A percentile compares a stretch with the other conserved stretches of the same genome.
Evolutionary conservation across 2,113 vertebrate genomes (phyloP).

Genomic region (Cololabis saira): DNA sequence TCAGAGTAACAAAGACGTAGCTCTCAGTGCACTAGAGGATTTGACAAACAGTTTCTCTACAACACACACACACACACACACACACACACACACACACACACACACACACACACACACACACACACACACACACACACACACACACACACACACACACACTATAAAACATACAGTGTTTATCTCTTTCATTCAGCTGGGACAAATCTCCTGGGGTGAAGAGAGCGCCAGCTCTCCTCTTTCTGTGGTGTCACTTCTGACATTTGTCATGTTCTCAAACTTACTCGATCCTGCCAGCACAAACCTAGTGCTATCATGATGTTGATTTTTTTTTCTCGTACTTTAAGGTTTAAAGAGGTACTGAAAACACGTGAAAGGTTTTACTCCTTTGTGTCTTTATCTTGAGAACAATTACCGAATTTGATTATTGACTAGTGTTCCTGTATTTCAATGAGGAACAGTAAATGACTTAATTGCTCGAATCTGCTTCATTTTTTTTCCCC

Average conservation of each 20-base stretch:
- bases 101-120: slow-evolving; percentile 3
- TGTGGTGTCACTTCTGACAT: slow-evolving; percentile 64
- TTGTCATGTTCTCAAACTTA: slow-evolving; percentile 62
- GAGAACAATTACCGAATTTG: not conserved
- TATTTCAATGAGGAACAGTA: not conserved
- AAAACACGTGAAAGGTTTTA: slow-evolving; percentile 8
- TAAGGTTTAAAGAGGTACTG: slow-evolving; percentile 21
- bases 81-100: not conserved
- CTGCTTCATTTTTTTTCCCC: not conserved
- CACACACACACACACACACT: slow-evolving; percentile 18
- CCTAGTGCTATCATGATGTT: slow-evolving; percentile 3
- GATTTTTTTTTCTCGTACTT: slow-evolving; percentile 17
- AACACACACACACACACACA: slow-evolving; percentile 1
- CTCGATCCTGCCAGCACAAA: slow-evolving; percentile 33
- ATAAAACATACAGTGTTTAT: slow-evolving; percentile 66
- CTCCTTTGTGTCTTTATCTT: slow-evolving; percentile 10
- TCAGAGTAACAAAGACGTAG: slow-evolving; percentile 72
- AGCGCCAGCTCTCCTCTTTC: slow-evolving; percentile 62
- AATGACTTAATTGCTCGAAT: not conserved
- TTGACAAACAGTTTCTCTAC: slow-evolving; percentile 41
- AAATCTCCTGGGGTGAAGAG: slow-evolving; percentile 59
- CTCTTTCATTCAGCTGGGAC: slow-evolving; percentile 60
- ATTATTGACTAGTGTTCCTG: not conserved
- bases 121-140: not conserved
- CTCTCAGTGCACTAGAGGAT: slow-evolving; percentile 59